Percentiles rank a stretch among this genome's conserved stretches.
These are phyloP conservation scores for Chunga burmeisteri DNA, from an alignment of 2,113 vertebrate species.

Conservation along the genomic window DNA sequence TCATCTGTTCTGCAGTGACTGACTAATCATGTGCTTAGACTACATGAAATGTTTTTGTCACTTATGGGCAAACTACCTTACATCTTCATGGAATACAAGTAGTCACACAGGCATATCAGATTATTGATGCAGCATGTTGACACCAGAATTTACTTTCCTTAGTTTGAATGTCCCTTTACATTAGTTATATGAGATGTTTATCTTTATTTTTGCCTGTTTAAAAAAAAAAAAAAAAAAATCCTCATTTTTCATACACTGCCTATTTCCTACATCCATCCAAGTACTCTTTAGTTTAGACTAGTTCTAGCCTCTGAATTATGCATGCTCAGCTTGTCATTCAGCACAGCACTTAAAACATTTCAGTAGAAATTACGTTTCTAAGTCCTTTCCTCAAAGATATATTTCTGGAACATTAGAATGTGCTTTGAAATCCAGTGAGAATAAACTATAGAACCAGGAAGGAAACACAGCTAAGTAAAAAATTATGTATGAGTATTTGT, in stretches of 20 bases:
- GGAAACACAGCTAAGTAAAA: not conserved
- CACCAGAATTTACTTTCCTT: not conserved
- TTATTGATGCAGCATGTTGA: not conserved
- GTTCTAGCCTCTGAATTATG: not conserved
- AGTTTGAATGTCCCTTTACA: not conserved
- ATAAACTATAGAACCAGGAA: not conserved
- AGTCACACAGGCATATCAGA: not conserved
- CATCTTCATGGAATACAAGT: not conserved
- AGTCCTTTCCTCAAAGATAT: constrained; percentile 6
- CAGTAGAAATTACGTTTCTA: constrained; percentile 18
- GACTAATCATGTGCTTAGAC: not conserved
- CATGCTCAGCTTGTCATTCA: constrained; percentile 6
- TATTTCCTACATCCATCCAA: not conserved
- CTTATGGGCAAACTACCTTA: not conserved
- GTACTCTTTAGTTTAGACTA: not conserved
- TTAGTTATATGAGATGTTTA: not conserved
- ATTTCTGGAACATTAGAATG: not conserved
- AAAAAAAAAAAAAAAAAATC: not conserved
- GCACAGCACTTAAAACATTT: not conserved
- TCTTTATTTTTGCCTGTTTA: not conserved
- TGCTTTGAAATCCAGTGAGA: constrained; percentile 28
- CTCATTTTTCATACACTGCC: not conserved
- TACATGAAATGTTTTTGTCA: not conserved
- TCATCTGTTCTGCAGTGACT: not conserved
- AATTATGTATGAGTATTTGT: not conserved